Percentiles rank a stretch among this genome's conserved stretches.
Conservation (phyloP, 1,140 invertebrate genomes). For the Drosophila burlai region DNA sequence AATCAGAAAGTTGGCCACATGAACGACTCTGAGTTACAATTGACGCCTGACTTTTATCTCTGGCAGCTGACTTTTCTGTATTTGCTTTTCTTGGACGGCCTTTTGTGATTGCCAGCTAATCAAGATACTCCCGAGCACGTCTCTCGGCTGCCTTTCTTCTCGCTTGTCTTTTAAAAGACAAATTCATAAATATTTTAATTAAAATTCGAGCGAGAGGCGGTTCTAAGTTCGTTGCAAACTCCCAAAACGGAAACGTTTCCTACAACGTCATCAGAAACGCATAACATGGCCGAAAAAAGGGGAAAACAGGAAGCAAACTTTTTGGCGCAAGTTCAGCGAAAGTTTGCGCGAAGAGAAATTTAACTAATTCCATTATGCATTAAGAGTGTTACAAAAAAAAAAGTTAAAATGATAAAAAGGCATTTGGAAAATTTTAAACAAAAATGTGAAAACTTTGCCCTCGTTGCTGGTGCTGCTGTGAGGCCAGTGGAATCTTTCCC, state of each 20-base stretch:
- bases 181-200: slow-evolving; percentile 80
- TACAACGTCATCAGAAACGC: slow-evolving; percentile 75
- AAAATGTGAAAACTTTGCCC: slow-evolving; percentile 78
- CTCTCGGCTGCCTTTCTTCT: slow-evolving; percentile 32
- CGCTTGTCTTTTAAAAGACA: slow-evolving; percentile 39
- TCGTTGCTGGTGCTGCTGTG: slow-evolving; percentile 34
- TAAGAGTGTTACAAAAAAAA: slow-evolving; percentile 39
- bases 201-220: slow-evolving; percentile 71
- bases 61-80: slow-evolving; percentile 33
- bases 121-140: slow-evolving; percentile 49
- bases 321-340: slow-evolving; percentile 76
- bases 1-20: slow-evolving; percentile 58
- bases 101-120: slow-evolving; percentile 45
- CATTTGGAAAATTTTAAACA: slow-evolving; percentile 73
- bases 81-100: slow-evolving; percentile 12
- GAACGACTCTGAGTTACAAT: slow-evolving; percentile 52
- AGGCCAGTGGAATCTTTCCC: slow-evolving; percentile 27
- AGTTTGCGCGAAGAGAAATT: slow-evolving; percentile 73
- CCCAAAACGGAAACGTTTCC: slow-evolving; percentile 55
- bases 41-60: slow-evolving; percentile 35
- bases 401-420: slow-evolving; percentile 22
- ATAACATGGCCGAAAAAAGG: slow-evolving; percentile 58
- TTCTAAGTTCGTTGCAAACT: slow-evolving; percentile 68
- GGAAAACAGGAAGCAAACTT: slow-evolving; percentile 60
- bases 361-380: slow-evolving; percentile 78